Percentiles rank a stretch among this genome's conserved stretches.
These are phyloP conservation scores for Nannoperca australis DNA, from an alignment of 2,797 vertebrate genomes.

Conservation along the genomic window DNA sequence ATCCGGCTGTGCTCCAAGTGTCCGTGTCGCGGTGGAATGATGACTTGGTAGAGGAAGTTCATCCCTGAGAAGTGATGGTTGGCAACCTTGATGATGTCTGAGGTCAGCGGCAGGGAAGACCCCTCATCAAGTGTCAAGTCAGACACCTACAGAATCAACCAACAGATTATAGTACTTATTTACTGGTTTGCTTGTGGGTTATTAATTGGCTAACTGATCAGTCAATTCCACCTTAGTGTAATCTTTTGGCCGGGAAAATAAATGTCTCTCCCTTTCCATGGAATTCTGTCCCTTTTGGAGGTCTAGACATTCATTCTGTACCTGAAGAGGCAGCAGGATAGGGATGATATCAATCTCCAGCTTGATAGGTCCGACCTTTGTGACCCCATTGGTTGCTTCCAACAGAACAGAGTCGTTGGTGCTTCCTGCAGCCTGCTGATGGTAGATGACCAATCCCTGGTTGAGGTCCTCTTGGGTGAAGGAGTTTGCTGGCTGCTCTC, in stretches of 20 bases:
- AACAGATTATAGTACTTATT: background rate
- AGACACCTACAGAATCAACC: slow-evolving; percentile 72
- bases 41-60: slow-evolving; percentile 89
- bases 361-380: slow-evolving; percentile 78
- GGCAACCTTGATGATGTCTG: slow-evolving; percentile 86
- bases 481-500: slow-evolving; percentile 64
- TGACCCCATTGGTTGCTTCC: slow-evolving; percentile 87
- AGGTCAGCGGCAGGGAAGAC: slow-evolving; percentile 82
- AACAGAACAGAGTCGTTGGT: slow-evolving; percentile 84
- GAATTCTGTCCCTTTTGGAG: background rate
- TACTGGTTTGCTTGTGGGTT: too few species aligned
- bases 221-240: background rate
- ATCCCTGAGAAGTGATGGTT: slow-evolving; percentile 87
- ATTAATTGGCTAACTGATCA: background rate
- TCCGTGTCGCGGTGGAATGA: slow-evolving; percentile 86
- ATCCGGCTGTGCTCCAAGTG: slow-evolving; percentile 87
- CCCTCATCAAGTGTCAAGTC: slow-evolving; percentile 91
- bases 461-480: slow-evolving; percentile 91
- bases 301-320: slow-evolving; percentile 17
- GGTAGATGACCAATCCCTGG: slow-evolving; percentile 85
- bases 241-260: background rate
- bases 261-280: too few species aligned
- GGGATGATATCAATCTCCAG: slow-evolving; percentile 89
- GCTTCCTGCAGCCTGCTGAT: slow-evolving; percentile 81
- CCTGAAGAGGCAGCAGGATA: slow-evolving; percentile 86